These are phyloP conservation scores for Linyphia triangularis DNA, from an alignment of 2,888 invertebrate genomes.

Conservation along the genomic window DNA sequence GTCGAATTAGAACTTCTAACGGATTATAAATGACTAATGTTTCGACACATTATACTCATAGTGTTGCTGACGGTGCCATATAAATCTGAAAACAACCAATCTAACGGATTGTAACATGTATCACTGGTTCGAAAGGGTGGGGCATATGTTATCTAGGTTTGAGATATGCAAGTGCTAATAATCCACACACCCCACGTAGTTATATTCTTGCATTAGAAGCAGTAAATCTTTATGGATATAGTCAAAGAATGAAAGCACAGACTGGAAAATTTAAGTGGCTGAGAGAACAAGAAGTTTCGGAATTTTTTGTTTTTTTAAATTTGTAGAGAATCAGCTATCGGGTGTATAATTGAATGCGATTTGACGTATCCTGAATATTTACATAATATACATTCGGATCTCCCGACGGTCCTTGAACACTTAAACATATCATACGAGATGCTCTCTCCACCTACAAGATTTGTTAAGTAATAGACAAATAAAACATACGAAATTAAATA, in stretches of 20 bases:
- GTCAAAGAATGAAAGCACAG: not conserved
- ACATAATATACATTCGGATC: not conserved
- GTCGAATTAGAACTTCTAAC: conserved; percentile 4
- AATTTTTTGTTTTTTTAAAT: not conserved
- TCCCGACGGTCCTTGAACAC: not conserved
- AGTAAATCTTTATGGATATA: conserved; percentile 10
- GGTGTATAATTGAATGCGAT: not conserved
- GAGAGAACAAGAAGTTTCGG: not conserved
- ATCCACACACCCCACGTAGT: not conserved
- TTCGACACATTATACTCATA: too few relatives aligned
- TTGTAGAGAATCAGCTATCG: not conserved
- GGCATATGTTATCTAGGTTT: not conserved
- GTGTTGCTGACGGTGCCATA: too few relatives aligned
- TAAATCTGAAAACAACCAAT: too few relatives aligned
- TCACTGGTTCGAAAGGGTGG: conserved; percentile 17
- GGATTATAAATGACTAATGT: too few relatives aligned
- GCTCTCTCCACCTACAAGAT: not conserved
- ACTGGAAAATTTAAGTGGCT: not conserved
- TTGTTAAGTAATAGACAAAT: not conserved
- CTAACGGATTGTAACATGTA: not conserved
- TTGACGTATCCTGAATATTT: not conserved
- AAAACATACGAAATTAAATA: not conserved
- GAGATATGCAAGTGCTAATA: conserved; percentile 9
- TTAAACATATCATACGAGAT: not conserved
- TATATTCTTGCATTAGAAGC: conserved; percentile 21